Base-by-base conservation (phyloP, 1,140 invertebrate genomes). In the Ostrea edulis region DNA sequence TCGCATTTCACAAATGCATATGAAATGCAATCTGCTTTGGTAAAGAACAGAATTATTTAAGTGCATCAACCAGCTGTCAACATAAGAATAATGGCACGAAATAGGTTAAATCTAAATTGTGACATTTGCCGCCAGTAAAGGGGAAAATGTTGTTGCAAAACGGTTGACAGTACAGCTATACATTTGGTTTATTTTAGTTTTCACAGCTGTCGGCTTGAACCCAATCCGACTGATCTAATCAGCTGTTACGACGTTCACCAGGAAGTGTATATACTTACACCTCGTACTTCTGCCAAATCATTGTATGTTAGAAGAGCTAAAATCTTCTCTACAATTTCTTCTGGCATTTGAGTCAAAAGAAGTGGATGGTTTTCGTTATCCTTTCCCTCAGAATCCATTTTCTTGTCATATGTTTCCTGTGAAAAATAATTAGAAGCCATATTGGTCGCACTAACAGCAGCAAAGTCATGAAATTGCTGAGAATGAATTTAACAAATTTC, bases 301-400 rank as follows among this genome's bases (percentile, higher is more conserved):
- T 98, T 97, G 93, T 97, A 98, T 0, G 96, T 95, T 54, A 98
- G 95, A 95, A 96, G 97, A 52, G 97, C 97, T 53, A 98, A 95
- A 90, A 98, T 97, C 83, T 97, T 96, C 92, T 98, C 97, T 11
- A 98, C 91, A 55, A 97, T 96, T 89, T 97, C 96, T 91, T 97
- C 96, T 44, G 35, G 62, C 17, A 87, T 44, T 22, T 44, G 53
- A 8, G 68, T 71, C 68, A 71, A 71, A 71, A 71, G 22, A 71
- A 71, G 8, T 12, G 25, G 7, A 35, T 71, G 68, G 22, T 71
- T 71, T 35, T 71, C 68, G 22, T 29, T 14, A 5, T 5, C 25
- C 7, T 71, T 25, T 11, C 25, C 25, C 14, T 29, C 68, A 14
- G 22, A 8, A 12, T 29, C 68, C 68, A 71, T 71, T 71, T 71